Evolutionary conservation across 2,888 invertebrate species (phyloP), one percentile per base, ranked within the genome.

Genomic region (Eupithecia exiguata): DNA sequence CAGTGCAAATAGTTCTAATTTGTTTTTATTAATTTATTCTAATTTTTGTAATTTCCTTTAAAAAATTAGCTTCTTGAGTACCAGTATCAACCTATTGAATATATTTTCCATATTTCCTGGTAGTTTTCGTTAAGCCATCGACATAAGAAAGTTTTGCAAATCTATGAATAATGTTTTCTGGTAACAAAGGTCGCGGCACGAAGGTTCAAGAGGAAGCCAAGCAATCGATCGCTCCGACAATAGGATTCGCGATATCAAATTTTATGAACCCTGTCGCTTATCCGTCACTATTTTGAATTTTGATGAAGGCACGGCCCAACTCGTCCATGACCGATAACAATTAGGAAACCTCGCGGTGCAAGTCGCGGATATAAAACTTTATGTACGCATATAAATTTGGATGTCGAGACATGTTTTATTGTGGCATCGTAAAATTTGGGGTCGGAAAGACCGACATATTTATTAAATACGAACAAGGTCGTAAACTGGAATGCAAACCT

Each of bases 361-460:
- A 92, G 93, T 92, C 89, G 91, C 87, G 89, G 92, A 88, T 92
- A 94, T 94, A 93, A 94, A 94, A 94, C 91, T 94, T 94, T 94
- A 94, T 94, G 93, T 93, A 91, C 92, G 92, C 92, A 89, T 93
- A 94, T 94, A 94, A 94, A 94, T 94, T 94, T 90, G 87, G 91
- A 91, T 94, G 93, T 91, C 94, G 94, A 92, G 94, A 94, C 94
- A 94, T 94, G 93, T 93, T 94, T 94, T 94, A 94, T 92, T 94
- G 93, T 91, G 83, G 86, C 82, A 83, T 92, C 93, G 93, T 94
- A 93, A 94, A 94, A 92, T 94, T 92, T 91, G 89, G 93, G 93
- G 91, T 90, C 90, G 92, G 93, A 89, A 91, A 92, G 88, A 91
- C 93, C 92, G 91, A 93, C 91, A 93, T 93, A 94, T 94, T 94